Evolutionary conservation across 1,140 invertebrate genomes (phyloP), one percentile per base, ranked within the genome.

Genomic region (Coptotermes formosanus): DNA sequence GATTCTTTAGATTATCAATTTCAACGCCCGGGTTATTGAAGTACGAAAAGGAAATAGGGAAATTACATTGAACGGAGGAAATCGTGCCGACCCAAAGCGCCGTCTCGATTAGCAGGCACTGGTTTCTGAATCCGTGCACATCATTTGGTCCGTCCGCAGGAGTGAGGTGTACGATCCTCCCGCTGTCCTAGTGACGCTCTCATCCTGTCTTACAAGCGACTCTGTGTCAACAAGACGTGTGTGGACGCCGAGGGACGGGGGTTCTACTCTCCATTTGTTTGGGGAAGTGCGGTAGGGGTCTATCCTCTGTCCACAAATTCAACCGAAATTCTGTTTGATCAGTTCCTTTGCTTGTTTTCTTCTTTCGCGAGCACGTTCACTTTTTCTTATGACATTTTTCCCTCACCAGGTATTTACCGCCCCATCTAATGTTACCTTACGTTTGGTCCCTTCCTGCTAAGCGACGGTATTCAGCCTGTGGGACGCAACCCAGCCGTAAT

Each of bases 161-260:
- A 48, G 45, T 48, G 11, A 48, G 38, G 11, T 2, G 9, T 16
- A 21, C 1, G 52, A 19, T 1, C 19, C 52, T 55, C 52, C 52
- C 52, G 14, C 52, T 21, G 19, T 19, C 19, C 52, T 55, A 21
- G 52, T 19, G 14, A 55, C 52, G 43, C 25, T 75, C 64, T 45
- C 12, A n/a, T 69, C 64, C 64, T 90, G 64, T 75, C 25, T n/a
- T 75, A 75, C 64, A 75, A 30, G 64, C 25, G 64, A 75, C 64
- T 69, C 64, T 75, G 64, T 75, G 64, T 75, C 64, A 75, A 75
- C 64, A 75, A 75, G 64, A n/a, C 25, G 64, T 75, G 59, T 23
- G 64, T 75, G 64, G 64, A 75, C 64, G 64, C n/a, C 25, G 64
- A 75, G 64, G 64, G 64, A 75, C 64, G 64, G 30, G 64, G 64